A percentile compares a stretch with the other conserved stretches of the same genome.
Evolutionary conservation across 2,113 vertebrate species (phyloP).

Genomic region (Eulacestoma nigropectus): DNA sequence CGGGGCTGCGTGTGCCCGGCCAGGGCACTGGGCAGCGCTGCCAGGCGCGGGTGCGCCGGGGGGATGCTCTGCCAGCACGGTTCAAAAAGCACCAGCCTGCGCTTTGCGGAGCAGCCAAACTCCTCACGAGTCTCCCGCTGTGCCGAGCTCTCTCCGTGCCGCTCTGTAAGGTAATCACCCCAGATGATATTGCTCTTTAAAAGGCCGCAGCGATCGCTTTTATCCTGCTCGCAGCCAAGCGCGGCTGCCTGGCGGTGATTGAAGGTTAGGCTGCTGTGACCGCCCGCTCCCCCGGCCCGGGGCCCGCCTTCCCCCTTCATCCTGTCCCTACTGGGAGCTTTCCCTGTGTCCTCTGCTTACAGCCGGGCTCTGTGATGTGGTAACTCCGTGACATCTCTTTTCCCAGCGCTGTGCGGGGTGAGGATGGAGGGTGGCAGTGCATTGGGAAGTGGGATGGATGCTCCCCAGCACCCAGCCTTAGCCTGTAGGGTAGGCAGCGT

Average conservation of each 20-base stretch:
- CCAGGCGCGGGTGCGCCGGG: not conserved
- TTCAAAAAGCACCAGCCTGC: not conserved
- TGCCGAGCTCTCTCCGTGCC: not conserved
- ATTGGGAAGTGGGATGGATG: fast-evolving
- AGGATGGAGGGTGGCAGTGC: not conserved
- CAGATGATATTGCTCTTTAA: constrained; percentile 41
- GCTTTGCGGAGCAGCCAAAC: not conserved
- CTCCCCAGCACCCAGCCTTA: not conserved
- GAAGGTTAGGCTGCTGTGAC: constrained; percentile 34
- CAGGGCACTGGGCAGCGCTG: not conserved
- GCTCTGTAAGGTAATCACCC: constrained; percentile 26
- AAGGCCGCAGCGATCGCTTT: constrained; percentile 5
- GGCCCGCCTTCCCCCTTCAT: not conserved
- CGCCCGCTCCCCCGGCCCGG: not conserved
- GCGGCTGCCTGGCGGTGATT: constrained; percentile 11
- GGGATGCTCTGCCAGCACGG: not conserved
- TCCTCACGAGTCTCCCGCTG: not conserved
- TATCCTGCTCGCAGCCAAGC: constrained; percentile 1
- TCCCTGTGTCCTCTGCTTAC: fast-evolving
- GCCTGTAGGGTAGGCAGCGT: not conserved
- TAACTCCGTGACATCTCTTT: not conserved
- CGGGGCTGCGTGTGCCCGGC: not conserved
- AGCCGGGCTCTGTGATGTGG: not conserved
- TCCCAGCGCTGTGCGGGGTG: not conserved
- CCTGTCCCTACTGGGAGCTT: not conserved